These are phyloP conservation scores for Smutsia gigantea DNA, from an alignment of 2,797 vertebrate genomes.

Conservation along the genomic window DNA sequence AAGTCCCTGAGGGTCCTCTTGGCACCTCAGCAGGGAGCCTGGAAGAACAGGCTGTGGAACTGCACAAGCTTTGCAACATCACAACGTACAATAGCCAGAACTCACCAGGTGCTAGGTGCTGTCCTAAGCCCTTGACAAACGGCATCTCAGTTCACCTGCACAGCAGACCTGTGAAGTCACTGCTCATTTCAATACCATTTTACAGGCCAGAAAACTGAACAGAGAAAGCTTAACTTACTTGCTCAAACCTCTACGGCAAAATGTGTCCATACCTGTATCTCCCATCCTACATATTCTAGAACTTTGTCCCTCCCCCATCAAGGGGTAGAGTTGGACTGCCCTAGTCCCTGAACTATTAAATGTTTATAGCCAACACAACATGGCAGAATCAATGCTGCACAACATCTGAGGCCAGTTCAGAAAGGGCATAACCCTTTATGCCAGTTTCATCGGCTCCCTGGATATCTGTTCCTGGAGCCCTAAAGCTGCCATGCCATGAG, in stretches of 20 bases:
- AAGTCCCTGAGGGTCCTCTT: not conserved
- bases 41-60: not conserved
- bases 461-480: not conserved
- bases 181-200: not conserved
- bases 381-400: fast-evolving
- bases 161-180: not conserved
- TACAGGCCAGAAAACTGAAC: not conserved
- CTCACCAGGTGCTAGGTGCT: fast-evolving
- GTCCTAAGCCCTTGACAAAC: too few relatives aligned
- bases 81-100: not conserved
- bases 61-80: not conserved
- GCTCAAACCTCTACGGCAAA: not conserved
- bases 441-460: not conserved
- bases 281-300: not conserved
- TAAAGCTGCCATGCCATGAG: not conserved
- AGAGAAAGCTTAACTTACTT: not conserved
- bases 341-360: not conserved
- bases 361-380: fast-evolving
- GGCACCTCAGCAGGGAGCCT: not conserved
- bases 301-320: not conserved
- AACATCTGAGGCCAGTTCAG: not conserved
- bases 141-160: not conserved
- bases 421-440: not conserved
- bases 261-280: not conserved
- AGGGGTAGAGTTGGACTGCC: not conserved